Base-by-base conservation (phyloP, 2,888 invertebrate genomes). In the Diloba caeruleocephala region DNA sequence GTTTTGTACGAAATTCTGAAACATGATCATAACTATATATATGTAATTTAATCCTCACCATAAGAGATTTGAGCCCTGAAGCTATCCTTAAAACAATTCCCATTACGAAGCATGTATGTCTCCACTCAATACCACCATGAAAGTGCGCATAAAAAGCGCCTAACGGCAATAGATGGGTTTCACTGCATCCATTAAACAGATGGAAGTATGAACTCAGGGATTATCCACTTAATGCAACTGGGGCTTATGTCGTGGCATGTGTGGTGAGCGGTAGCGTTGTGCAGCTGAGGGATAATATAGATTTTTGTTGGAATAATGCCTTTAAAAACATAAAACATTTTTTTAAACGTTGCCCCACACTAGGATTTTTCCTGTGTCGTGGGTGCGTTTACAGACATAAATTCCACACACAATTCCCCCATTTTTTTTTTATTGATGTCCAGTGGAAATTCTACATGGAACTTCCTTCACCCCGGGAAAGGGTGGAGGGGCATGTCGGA, bases 151-250 rank as follows among this genome's bases (percentile, higher is more conserved):
- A 83, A 86, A 84, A 83, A 79, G 67, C 74, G 74, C 80, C 78
- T 75, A 74, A 79, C 81, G 73, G 77, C 84, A 78, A 85, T 87
- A 85, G 85, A 87, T 83, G 84, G 82, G 79, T 85, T 87, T 84
- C 82, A 79, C 79, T 86, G 88, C 89, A 87, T 89, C 88, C 90
- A 90, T 89, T 90, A 89, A 81, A 80, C 76, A 86, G 87, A 90
- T 91, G 89, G 85, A 87, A 87, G 87, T 88, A 88, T 90, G 86
- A 85, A 88, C 85, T 84, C 78, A 59, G 60, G 86, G 87, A 91
- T 90, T 90, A 92, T 88, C 86, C 82, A 87, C 85, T 90, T 88
- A 87, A 88, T 88, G 82, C 88, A 83, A 78, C 78, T 77, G 76
- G 66, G 61, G 78, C 71, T 77, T 78, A 78, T 63, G 48, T 52